Conservation (phyloP, 1,140 invertebrate genomes). For the Drosophila parvula region DNA sequence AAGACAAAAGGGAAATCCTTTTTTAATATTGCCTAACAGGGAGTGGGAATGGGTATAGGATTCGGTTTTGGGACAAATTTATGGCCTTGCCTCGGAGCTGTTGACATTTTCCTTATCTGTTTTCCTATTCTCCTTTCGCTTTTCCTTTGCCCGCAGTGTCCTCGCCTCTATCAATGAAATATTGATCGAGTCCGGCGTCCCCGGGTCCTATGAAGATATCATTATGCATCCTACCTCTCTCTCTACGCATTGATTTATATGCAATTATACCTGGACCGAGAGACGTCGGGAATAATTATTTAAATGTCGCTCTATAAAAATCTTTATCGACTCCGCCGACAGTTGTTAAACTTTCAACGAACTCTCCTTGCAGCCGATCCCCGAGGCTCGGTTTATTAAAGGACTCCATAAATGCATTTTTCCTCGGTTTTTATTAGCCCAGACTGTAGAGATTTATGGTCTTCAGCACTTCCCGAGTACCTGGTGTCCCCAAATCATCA, state of each 20-base stretch:
- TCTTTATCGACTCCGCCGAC: slow-evolving; percentile 48
- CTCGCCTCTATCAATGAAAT: slow-evolving; percentile 73
- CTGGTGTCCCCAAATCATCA: slow-evolving; percentile 40
- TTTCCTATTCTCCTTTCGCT: slow-evolving; percentile 41
- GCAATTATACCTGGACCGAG: slow-evolving; percentile 47
- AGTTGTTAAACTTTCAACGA: slow-evolving; percentile 43
- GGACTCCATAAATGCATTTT: slow-evolving; percentile 68
- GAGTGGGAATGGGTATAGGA: slow-evolving; percentile 19
- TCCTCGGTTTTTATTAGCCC: slow-evolving; percentile 36
- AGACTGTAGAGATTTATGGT: slow-evolving; percentile 41
- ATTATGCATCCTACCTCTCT: slow-evolving; percentile 62
- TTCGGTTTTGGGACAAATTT: slow-evolving; percentile 54
- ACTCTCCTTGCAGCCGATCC: slow-evolving; percentile 7
- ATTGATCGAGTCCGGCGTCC: slow-evolving; percentile 58
- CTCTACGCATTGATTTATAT: slow-evolving; percentile 63
- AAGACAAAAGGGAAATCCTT: slow-evolving; percentile 76
- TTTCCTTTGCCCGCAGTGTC: slow-evolving; percentile 46
- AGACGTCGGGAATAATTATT: slow-evolving; percentile 51
- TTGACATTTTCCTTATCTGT: slow-evolving; percentile 76
- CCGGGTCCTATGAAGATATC: slow-evolving; percentile 68
- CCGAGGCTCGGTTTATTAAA: slow-evolving; percentile 64
- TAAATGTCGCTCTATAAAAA: slow-evolving; percentile 71
- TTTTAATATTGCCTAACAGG: slow-evolving; percentile 70
- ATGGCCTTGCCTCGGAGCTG: slow-evolving; percentile 62
- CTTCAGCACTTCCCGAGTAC: slow-evolving; percentile 2